These are phyloP conservation scores for Actinostola sp. DNA, from an alignment of 92 coral and sea anemone genomes.

Conservation along the genomic window DNA sequence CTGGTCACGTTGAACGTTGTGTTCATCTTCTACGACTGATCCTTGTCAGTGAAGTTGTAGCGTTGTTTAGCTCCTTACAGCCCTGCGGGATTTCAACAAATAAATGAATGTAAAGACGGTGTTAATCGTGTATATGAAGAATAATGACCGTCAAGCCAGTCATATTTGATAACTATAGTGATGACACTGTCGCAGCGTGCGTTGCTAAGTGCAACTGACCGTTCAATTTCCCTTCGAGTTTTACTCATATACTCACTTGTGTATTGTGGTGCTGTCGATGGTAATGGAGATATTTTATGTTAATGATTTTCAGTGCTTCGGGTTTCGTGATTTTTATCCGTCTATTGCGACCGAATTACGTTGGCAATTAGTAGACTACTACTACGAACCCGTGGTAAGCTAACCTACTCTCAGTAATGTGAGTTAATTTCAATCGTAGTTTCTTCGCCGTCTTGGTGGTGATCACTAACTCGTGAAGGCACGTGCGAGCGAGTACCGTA, in stretches of 20 bases:
- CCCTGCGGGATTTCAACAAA: slow-evolving; percentile 22
- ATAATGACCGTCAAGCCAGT: slow-evolving; percentile 9
- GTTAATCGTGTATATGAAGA: not conserved
- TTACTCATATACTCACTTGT: not conserved
- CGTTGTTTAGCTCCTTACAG: not conserved
- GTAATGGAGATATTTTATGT: not conserved
- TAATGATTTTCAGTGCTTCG: not conserved
- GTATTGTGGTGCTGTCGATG: not conserved
- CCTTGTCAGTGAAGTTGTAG: not conserved
- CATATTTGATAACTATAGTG: slow-evolving; percentile 3
- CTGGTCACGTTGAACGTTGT: too few relatives aligned
- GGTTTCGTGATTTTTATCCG: not conserved
- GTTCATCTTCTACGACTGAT: not conserved
- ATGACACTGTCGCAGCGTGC: not conserved
- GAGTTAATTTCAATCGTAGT: not conserved
- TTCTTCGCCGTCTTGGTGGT: not conserved
- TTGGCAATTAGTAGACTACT: not conserved
- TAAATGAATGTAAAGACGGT: not conserved
- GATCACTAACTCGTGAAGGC: not conserved
- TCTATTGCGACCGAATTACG: not conserved
- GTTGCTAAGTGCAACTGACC: slow-evolving; percentile 11
- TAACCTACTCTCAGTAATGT: not conserved
- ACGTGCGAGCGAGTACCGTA: not conserved
- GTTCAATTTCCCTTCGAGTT: not conserved
- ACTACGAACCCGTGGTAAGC: not conserved